These are phyloP conservation scores for Phengaris arion DNA, from an alignment of 2,888 invertebrate genomes.

Conservation along the genomic window DNA sequence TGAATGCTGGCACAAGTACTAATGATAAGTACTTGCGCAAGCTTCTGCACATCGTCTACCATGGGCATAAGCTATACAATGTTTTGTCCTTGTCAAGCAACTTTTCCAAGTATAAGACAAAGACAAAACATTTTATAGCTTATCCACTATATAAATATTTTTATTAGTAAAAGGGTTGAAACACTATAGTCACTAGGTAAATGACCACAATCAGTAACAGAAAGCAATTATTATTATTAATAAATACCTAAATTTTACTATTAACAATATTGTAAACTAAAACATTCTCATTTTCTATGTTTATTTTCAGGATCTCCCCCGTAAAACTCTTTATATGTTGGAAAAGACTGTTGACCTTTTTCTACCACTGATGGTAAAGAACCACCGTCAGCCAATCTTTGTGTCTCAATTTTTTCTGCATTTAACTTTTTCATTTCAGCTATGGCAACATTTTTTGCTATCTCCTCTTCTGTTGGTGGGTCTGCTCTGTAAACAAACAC, in stretches of 20 bases:
- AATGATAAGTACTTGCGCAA: too few relatives aligned
- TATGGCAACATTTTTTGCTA: constrained; percentile 83
- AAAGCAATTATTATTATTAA: background rate
- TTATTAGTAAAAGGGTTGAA: too few relatives aligned
- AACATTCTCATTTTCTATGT: constrained; percentile 39
- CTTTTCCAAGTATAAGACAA: too few relatives aligned
- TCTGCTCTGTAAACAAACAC: constrained; percentile 59
- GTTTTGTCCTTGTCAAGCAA: too few relatives aligned
- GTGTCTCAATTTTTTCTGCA: constrained; percentile 83
- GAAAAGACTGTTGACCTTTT: constrained; percentile 69
- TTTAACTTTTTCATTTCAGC: constrained; percentile 87
- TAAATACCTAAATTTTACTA: constrained; percentile 23
- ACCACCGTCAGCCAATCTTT: constrained; percentile 74
- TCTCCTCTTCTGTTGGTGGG: constrained; percentile 87
- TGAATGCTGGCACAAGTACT: too few relatives aligned
- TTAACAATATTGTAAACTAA: constrained; percentile 26
- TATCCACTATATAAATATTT: too few relatives aligned
- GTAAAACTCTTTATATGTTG: constrained; percentile 82
- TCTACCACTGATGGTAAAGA: constrained; percentile 52
- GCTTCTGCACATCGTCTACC: too few relatives aligned
- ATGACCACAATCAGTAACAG: background rate
- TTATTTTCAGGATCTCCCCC: constrained; percentile 53
- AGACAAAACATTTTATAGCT: too few relatives aligned
- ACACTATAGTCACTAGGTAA: background rate
- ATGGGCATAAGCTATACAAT: too few relatives aligned